Conservation (phyloP, 2,888 invertebrate genomes). For the Rhogogaster chlorosoma region DNA sequence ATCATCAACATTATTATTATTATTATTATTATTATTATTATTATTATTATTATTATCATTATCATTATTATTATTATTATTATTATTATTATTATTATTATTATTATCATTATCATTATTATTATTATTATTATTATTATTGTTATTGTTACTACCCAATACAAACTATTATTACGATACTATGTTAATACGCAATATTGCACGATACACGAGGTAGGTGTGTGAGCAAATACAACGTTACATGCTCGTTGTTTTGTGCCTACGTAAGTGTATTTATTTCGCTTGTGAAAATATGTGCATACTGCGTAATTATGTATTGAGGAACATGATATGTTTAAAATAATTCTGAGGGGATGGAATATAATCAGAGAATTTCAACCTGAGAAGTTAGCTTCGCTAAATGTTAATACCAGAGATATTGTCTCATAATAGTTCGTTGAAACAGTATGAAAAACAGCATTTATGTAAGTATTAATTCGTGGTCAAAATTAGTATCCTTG, state of each 20-base stretch:
- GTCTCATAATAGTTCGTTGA: background rate
- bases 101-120: conserved; percentile 18
- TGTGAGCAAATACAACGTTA: background rate
- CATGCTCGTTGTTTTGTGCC: background rate
- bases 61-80: background rate
- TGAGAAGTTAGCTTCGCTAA: conserved; percentile 13
- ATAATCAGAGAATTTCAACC: conserved; percentile 10
- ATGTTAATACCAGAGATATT: conserved; percentile 44
- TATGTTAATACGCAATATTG: conserved; percentile 31
- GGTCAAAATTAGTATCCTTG: conserved; percentile 8
- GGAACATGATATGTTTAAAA: background rate
- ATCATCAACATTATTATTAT: conserved; percentile 3
- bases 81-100: conserved; percentile 5
- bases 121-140: conserved; percentile 22
- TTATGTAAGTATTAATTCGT: conserved; percentile 40
- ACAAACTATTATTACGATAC: conserved; percentile 18
- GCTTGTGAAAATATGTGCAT: conserved; percentile 19
- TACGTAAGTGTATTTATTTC: conserved; percentile 1
- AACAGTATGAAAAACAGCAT: conserved; percentile 43
- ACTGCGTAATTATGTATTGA: conserved; percentile 16
- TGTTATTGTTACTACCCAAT: conserved; percentile 23
- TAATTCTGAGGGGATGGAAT: conserved; percentile 2
- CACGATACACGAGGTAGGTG: background rate
- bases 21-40: conserved; percentile 1
- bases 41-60: conserved; percentile 21